A percentile compares a stretch with the other conserved stretches of the same genome.
phyloP scores from a whole-genome alignment of 2,888 invertebrate genomes.

The Agonum fuliginosum region DNA sequence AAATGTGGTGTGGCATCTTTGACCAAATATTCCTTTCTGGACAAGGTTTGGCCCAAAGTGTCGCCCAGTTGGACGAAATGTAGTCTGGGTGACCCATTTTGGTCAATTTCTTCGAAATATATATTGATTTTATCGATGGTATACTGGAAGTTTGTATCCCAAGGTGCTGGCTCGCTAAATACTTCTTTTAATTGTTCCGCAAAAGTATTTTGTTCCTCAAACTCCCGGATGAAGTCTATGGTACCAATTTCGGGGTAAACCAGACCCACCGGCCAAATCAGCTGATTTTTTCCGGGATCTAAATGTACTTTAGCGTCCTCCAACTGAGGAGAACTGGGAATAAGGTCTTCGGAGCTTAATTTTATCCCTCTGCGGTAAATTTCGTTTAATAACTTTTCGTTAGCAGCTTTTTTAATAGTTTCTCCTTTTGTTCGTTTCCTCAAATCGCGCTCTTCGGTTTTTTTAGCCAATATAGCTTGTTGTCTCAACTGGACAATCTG shows the following conservation, averaged over 20 bases:
- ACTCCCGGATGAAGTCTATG: constrained; percentile 90
- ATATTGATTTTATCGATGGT: constrained; percentile 77
- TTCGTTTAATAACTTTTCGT: constrained; percentile 66
- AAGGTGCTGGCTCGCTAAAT: constrained; percentile 81
- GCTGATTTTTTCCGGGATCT: constrained; percentile 73
- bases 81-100: not conserved
- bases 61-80: not conserved
- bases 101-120: constrained; percentile 78
- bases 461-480: constrained; percentile 75
- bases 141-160: constrained; percentile 83
- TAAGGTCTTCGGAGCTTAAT: not conserved
- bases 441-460: constrained; percentile 75
- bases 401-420: constrained; percentile 72
- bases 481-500: constrained; percentile 75
- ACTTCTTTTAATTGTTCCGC: constrained; percentile 79
- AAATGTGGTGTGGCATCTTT: constrained; percentile 6
- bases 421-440: constrained; percentile 74
- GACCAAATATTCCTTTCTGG: not conserved
- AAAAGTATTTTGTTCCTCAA: constrained; percentile 83
- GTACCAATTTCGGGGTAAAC: constrained; percentile 91
- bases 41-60: not conserved
- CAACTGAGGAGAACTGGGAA: constrained; percentile 71
- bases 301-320: constrained; percentile 80
- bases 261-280: constrained; percentile 92
- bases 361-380: not conserved